Base-by-base conservation (phyloP, 2,888 invertebrate genomes). In the Stenichneumon culpator region DNA sequence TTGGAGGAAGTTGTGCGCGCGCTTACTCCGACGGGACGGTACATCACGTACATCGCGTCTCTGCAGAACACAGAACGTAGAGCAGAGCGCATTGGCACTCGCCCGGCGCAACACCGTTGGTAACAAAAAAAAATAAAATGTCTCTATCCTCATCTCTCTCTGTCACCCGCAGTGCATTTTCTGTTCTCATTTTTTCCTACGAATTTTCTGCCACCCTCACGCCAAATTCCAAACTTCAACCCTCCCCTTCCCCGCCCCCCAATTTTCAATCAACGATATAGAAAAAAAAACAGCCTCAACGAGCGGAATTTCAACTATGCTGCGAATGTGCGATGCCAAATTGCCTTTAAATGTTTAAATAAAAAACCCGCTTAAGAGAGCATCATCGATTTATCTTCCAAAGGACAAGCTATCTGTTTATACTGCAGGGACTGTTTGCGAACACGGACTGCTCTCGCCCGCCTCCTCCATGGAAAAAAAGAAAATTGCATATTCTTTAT, bases 1-100 rank as follows among this genome's bases (percentile, higher is more conserved):
- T 81, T 82, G 65, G 54, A 68, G 73, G 70, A 82, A 82, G 54
- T 83, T 77, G 54, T 82, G 84, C 83, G 86, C 80, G 75, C 86
- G 86, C 83, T 54, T 28, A 44, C 54, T 70, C 74, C 73, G 67
- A 68, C 60, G 50, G 39, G 52, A 36, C 28, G 72, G n/a, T 22
- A 57, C 22, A 19, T 60, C 32, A 22, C 25, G 54, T 72, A 32
- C 72, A 52, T 25, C 52, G 57, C 6, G 16, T 19, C 57, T 57
- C 63, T 25, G 32, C 54, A 32, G 50, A 32, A 52, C 54, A 32
- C 7, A 25, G 36, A 73, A 16, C 57, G 44, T 22, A 52, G 16
- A 73, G 57, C 73, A 54, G 4, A 73, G 36, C 39, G 54, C 54
- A 73, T 36, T 32, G 73, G 50, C 36, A 60, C 60, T 60, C 16